Conservation (phyloP, 2,113 vertebrate species). For the Cebidichthys violaceus region DNA sequence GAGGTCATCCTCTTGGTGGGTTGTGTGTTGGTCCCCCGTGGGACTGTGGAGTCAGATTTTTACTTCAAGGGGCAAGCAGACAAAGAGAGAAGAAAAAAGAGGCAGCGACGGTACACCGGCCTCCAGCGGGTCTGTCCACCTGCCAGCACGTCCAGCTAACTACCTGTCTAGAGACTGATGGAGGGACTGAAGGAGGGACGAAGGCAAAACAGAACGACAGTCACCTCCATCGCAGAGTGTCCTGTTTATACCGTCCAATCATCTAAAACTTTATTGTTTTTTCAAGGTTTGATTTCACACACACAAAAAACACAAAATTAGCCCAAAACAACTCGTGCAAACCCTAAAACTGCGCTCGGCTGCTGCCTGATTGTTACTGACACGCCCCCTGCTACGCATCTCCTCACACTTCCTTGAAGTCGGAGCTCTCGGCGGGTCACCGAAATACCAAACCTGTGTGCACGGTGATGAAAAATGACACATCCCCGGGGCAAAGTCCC, state of each 20-base stretch:
- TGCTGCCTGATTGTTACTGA: slow-evolving; percentile 37
- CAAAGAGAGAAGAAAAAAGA: slow-evolving; percentile 20
- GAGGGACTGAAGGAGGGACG: background rate
- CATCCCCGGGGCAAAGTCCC: slow-evolving; percentile 16
- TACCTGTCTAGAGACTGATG: background rate
- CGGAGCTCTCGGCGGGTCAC: slow-evolving; percentile 30
- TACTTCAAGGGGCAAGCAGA: slow-evolving; percentile 48
- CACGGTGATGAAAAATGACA: slow-evolving; percentile 30
- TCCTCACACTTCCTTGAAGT: slow-evolving; percentile 36
- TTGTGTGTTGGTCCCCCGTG: slow-evolving; percentile 7
- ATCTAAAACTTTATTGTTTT: background rate
- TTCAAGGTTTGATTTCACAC: background rate
- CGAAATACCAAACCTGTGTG: slow-evolving; percentile 52
- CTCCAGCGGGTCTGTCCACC: slow-evolving; percentile 13
- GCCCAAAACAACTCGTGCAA: background rate
- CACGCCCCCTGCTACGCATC: slow-evolving; percentile 25
- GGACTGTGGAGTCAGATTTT: slow-evolving; percentile 28
- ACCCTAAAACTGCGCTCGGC: background rate
- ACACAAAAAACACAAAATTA: background rate
- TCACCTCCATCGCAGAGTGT: background rate
- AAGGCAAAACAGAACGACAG: background rate
- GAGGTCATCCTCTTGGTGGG: slow-evolving; percentile 57
- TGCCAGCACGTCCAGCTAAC: background rate
- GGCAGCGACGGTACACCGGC: slow-evolving; percentile 1
- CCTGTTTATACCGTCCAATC: background rate